Conservation (phyloP, 2,113 vertebrate genomes). For the Epinephelus fuscoguttatus region DNA sequence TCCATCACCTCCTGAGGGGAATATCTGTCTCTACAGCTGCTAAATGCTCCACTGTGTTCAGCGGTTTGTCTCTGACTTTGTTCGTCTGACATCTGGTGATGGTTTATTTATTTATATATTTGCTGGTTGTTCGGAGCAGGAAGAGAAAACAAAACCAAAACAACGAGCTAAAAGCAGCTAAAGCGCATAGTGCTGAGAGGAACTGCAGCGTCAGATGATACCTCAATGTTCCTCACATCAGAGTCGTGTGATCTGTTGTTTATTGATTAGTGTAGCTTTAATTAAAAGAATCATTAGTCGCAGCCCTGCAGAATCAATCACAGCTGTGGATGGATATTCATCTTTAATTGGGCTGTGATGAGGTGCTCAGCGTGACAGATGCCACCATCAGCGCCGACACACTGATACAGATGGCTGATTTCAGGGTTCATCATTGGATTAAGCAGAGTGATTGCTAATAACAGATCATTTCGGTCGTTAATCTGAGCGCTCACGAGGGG, state of each 20-base stretch:
- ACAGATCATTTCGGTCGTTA: slow-evolving; percentile 24
- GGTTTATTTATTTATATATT: too few species aligned
- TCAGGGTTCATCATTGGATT: slow-evolving; percentile 27
- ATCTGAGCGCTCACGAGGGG: slow-evolving; percentile 2
- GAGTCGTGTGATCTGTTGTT: slow-evolving; percentile 1
- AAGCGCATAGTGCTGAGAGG: too few species aligned
- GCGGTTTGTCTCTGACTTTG: too few species aligned
- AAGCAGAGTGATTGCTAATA: slow-evolving; percentile 21
- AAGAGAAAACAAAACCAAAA: too few species aligned
- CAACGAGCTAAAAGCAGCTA: too few species aligned
- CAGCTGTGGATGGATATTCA: slow-evolving; percentile 16
- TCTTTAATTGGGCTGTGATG: slow-evolving; percentile 50
- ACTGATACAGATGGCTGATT: slow-evolving; percentile 24
- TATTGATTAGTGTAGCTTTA: slow-evolving; percentile 20
- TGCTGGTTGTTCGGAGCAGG: too few species aligned
- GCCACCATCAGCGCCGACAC: slow-evolving; percentile 28
- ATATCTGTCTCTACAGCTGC: too few species aligned
- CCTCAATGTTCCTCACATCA: not conserved
- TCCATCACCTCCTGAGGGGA: too few species aligned
- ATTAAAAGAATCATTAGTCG: slow-evolving; percentile 32
- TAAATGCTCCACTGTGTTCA: too few species aligned
- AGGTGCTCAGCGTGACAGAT: slow-evolving; percentile 37
- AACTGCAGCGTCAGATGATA: too few species aligned
- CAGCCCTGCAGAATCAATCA: slow-evolving; percentile 18
- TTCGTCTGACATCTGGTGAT: too few species aligned